Evolutionary conservation across 2,113 vertebrate species (phyloP).

Genomic region (Polypterus bichir): DNA sequence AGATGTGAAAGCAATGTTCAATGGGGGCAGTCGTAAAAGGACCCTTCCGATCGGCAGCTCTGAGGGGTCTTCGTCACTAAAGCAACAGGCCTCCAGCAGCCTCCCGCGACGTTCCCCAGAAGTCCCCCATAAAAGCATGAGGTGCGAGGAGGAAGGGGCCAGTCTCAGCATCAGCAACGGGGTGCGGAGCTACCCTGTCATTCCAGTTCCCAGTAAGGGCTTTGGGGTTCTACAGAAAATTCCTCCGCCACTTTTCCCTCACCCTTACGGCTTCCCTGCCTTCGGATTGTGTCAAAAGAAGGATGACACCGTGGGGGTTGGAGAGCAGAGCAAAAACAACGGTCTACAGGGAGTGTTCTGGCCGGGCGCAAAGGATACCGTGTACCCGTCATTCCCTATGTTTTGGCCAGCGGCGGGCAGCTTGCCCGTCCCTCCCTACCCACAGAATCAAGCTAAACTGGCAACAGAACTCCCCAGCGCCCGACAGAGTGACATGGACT

Average conservation of each 20-base stretch:
- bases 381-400: slow-evolving; percentile 81
- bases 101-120: slow-evolving; percentile 41
- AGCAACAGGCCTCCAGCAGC: slow-evolving; percentile 36
- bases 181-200: slow-evolving; percentile 77
- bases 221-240: slow-evolving; percentile 86
- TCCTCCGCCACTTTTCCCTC: slow-evolving; percentile 77
- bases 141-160: slow-evolving; percentile 46
- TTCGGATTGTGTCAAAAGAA: slow-evolving; percentile 89
- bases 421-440: slow-evolving; percentile 67
- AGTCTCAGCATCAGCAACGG: slow-evolving; percentile 37
- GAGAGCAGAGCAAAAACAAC: slow-evolving; percentile 39
- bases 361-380: slow-evolving; percentile 53
- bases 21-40: slow-evolving; percentile 82
- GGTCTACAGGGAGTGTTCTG: slow-evolving; percentile 43
- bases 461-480: slow-evolving; percentile 52
- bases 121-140: slow-evolving; percentile 53
- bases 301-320: slow-evolving; percentile 50
- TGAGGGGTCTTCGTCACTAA: slow-evolving; percentile 34
- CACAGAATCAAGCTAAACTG: slow-evolving; percentile 57
- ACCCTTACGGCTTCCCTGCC: slow-evolving; percentile 76
- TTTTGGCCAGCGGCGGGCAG: slow-evolving; percentile 79
- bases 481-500: slow-evolving; percentile 43
- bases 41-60: slow-evolving; percentile 64
- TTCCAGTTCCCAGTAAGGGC: slow-evolving; percentile 86
- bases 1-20: slow-evolving; percentile 96